Evolutionary conservation across 2,888 invertebrate genomes (phyloP).

Genomic region (Acholoe squamosa): DNA sequence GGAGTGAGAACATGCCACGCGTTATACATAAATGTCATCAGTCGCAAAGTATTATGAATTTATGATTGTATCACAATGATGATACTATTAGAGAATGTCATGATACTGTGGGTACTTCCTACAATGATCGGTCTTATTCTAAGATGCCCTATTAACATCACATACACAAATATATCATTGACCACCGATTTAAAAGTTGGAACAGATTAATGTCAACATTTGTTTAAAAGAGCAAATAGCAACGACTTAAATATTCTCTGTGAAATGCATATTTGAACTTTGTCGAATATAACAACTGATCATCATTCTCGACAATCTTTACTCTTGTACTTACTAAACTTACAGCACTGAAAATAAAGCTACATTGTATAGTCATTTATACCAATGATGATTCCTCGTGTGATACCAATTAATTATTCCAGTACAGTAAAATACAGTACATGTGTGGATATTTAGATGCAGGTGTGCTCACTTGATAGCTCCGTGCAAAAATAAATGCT

Average conservation of each 20-base stretch:
- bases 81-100: too few relatives aligned
- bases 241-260: too few relatives aligned
- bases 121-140: too few relatives aligned
- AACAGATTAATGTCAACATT: too few relatives aligned
- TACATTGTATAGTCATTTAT: constrained; percentile 26
- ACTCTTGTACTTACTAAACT: not conserved
- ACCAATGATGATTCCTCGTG: not conserved
- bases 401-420: not conserved
- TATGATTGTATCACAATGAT: too few relatives aligned
- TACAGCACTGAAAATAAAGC: constrained; percentile 58
- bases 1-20: not conserved
- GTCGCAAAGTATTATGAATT: not conserved
- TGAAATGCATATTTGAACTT: too few relatives aligned
- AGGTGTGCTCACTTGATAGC: not conserved
- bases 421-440: not conserved
- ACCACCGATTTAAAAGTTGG: too few relatives aligned
- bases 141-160: too few relatives aligned
- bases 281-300: too few relatives aligned
- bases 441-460: not conserved
- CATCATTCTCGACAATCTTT: not conserved
- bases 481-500: not conserved
- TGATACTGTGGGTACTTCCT: too few relatives aligned
- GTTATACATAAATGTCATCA: not conserved
- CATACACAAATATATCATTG: too few relatives aligned
- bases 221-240: too few relatives aligned